Percentiles rank a stretch among this genome's conserved stretches.
These are phyloP conservation scores for Drosophila prolongata DNA, from an alignment of 2,888 invertebrate genomes.

Conservation along the genomic window DNA sequence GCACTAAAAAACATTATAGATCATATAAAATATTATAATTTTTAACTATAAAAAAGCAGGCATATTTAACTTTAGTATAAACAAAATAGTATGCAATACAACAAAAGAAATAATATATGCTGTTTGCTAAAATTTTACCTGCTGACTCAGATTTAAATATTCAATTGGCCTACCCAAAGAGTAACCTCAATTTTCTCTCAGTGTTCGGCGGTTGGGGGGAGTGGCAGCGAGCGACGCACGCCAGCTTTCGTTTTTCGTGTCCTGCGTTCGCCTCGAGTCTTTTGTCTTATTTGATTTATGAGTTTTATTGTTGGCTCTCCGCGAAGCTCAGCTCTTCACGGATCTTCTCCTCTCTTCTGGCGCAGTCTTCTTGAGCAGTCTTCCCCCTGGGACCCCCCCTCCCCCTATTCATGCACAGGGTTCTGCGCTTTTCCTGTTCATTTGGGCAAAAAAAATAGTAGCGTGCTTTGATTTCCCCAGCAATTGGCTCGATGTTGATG, in stretches of 20 bases:
- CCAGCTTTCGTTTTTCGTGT: slow-evolving; percentile 47
- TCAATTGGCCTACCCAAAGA: no score
- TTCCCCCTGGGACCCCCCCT: neutral
- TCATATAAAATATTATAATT: no score
- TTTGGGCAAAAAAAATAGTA: slow-evolving; percentile 56
- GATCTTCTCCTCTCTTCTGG: slow-evolving; percentile 10
- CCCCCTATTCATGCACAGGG: neutral
- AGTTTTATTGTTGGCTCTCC: slow-evolving; percentile 78
- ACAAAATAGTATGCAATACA: no score
- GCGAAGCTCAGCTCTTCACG: slow-evolving; percentile 27
- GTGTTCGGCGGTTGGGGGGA: neutral
- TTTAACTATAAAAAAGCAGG: no score
- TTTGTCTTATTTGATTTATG: slow-evolving; percentile 83
- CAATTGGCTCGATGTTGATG: slow-evolving; percentile 39
- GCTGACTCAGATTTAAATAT: no score
- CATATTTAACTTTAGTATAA: no score
- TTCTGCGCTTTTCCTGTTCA: slow-evolving; percentile 44
- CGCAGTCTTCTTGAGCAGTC: slow-evolving; percentile 1
- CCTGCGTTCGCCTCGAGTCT: slow-evolving; percentile 77
- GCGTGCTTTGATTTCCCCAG: slow-evolving; percentile 70
- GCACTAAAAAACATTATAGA: no score
- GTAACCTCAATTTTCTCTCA: neutral
- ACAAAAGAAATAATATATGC: no score
- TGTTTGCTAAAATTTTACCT: no score
- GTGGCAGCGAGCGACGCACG: slow-evolving; percentile 29